Base-by-base conservation (phyloP, 23 tunicate genomes). In the Aplidium turbinatum region DNA sequence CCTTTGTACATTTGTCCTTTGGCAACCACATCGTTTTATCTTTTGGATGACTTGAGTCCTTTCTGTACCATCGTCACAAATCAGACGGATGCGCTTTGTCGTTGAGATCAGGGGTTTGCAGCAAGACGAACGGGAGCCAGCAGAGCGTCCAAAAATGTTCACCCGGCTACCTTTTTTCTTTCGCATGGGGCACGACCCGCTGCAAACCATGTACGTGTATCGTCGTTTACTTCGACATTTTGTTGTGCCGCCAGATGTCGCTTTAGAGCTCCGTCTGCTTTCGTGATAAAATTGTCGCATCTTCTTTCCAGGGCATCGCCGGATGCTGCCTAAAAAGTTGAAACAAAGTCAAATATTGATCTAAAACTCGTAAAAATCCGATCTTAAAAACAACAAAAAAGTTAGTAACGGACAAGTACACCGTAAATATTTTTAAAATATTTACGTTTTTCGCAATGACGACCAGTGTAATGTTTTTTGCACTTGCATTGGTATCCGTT, bases 1-100 rank as follows among this genome's bases (percentile, higher is more conserved):
- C n/a, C n/a, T n/a, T n/a, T n/a, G n/a, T n/a, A n/a, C n/a, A n/a
- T n/a, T n/a, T n/a, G n/a, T n/a, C n/a, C n/a, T n/a, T 54, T 83
- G 75, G 57, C 97, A 90, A 26, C 81, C 90, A 50, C 97, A 90
- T 50, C 82, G 80, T 56, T 70, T 58, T 1, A 90, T 77, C 56
- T 76, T 83, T 19, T 81, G 70, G 34, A 90, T 62, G 34, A 40
- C 38, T 26, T 78, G 85, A 32, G 34, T 47, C 11, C 72, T 72
- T 7, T 18, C 19, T 0, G 76, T 54, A 47, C 97, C 90, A 63
- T 90, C 85, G 18, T 70, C 75, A 47, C 97, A 90, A 1, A 33
- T 51, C 81, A 90, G 70, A 40, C 72, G 74, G 5, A 83, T 55
- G 6, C 63, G 48, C 38, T 67, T 79, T 0, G 33, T 32, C 27